Base-by-base conservation (phyloP, 30 jellyfish, hydroid and myxozoan species). In the Aurelia sp. region DNA sequence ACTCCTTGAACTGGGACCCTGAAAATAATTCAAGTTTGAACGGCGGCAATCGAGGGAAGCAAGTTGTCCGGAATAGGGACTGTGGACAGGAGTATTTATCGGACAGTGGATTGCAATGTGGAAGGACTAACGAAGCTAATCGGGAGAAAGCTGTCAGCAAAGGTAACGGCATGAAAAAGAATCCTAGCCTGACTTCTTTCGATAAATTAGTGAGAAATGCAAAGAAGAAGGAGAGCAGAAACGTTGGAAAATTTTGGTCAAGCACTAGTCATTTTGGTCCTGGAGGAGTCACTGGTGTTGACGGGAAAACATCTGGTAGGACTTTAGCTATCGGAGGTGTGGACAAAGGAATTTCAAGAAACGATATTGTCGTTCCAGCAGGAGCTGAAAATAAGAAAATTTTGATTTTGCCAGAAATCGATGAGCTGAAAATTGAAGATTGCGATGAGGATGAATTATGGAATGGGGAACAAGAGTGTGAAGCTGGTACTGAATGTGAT, bases 381-480 rank as follows among this genome's bases (percentile, higher is more conserved):
- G 67, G 52, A 16, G 8, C 19, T 62, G 22, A 48, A 30, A 83
- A 89, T 60, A 69, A 79, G 31, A 53, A 66, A 62, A 52, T 90
- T 13, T 66, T 66, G 70, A 58, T 91, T 44, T 71, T 85, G 23
- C 96, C 96, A 16, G 96, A 86, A 78, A 62, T 91, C 22, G 80
- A 84, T 40, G 98, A 84, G 69, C 73, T 79, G 19, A 53, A 79
- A 37, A 91, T 86, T 35, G 88, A 73, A 62, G 96, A 91, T 74
- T 72, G 53, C 11, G 91, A 73, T 60, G 96, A 83, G 63, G 92
- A 83, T 58, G 92, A 83, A 62, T 66, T 83, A 10, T 83, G 86
- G 92, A 71, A 83, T 52, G 92, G 92, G 55, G 92, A 83, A 72
- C 86, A 83, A 4, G 86, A 83, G 6, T 83, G 92, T 71, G 92